Conservation (phyloP, 1,140 invertebrate species). For the Pollicipes pollicipes region DNA sequence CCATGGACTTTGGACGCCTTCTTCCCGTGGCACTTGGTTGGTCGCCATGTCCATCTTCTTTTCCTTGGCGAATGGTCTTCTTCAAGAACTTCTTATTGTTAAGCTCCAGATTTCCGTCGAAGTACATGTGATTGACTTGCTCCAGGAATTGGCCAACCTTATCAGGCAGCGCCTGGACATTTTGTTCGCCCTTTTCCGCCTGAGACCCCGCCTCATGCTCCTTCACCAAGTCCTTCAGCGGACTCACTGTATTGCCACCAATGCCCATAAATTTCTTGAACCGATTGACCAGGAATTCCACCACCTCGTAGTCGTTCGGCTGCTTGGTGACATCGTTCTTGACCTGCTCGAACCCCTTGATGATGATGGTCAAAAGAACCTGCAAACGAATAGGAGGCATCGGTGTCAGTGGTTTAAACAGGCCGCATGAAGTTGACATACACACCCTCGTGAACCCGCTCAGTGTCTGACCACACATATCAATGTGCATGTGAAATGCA, state of each 20-base stretch:
- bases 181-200: background rate
- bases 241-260: background rate
- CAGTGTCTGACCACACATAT: too few species aligned
- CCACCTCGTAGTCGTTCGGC: slow-evolving; percentile 24
- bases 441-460: too few species aligned
- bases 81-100: slow-evolving; percentile 18
- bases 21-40: too few species aligned
- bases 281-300: slow-evolving; percentile 22
- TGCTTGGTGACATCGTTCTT: slow-evolving; percentile 21
- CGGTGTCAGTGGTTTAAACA: too few species aligned
- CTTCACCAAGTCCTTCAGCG: background rate
- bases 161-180: slow-evolving; percentile 12
- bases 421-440: too few species aligned
- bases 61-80: background rate
- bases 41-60: background rate
- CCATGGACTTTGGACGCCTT: background rate
- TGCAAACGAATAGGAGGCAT: slow-evolving; percentile 35
- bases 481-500: too few species aligned
- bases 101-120: slow-evolving; percentile 24
- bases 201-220: slow-evolving; percentile 8
- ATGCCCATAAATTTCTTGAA: slow-evolving; percentile 20
- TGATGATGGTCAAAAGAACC: slow-evolving; percentile 37
- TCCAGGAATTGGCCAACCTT: slow-evolving; percentile 24
- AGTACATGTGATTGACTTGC: slow-evolving; percentile 29
- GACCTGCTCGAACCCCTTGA: slow-evolving; percentile 31